Conservation (phyloP, 2,888 invertebrate genomes). For the Alviniconcha strummeri region DNA sequence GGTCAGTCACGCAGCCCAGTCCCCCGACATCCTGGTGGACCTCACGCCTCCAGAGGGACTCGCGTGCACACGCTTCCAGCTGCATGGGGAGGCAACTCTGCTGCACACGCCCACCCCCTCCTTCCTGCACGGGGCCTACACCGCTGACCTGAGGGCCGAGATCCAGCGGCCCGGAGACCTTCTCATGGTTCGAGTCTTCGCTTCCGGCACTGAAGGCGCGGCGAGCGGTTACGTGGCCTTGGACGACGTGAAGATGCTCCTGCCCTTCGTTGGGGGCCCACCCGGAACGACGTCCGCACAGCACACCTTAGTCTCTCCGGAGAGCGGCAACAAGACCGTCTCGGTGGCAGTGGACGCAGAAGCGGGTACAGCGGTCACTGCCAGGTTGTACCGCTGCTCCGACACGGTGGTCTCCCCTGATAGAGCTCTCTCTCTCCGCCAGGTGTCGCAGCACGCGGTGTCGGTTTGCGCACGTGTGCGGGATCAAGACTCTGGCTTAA, state of each 20-base stretch:
- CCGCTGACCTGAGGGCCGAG: not conserved
- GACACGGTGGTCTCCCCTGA: not conserved
- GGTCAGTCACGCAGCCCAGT: constrained; percentile 36
- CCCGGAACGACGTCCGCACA: not conserved
- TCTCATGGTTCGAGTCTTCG: not conserved
- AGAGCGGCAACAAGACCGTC: not conserved
- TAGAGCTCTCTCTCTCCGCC: constrained; percentile 17
- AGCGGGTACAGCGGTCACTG: not conserved
- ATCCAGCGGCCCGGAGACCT: not conserved
- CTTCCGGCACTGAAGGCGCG: not conserved
- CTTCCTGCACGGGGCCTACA: not conserved
- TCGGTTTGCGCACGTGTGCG: constrained; percentile 25
- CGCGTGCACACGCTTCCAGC: constrained; percentile 28
- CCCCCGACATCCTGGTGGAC: constrained; percentile 40
- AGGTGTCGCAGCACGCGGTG: constrained; percentile 35
- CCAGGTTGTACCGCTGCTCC: not conserved
- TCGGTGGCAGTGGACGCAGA: not conserved
- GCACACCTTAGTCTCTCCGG: not conserved
- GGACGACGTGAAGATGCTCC: not conserved
- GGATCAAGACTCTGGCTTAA: constrained; percentile 39
- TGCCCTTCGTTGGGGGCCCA: not conserved
- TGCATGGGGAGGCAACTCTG: not conserved
- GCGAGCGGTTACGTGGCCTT: not conserved
- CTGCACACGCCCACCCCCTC: not conserved
- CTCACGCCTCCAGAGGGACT: constrained; percentile 40